Evolutionary conservation across 2,797 vertebrate species (phyloP), one percentile per base, ranked within the genome.

Genomic region (Fringilla coelebs): DNA sequence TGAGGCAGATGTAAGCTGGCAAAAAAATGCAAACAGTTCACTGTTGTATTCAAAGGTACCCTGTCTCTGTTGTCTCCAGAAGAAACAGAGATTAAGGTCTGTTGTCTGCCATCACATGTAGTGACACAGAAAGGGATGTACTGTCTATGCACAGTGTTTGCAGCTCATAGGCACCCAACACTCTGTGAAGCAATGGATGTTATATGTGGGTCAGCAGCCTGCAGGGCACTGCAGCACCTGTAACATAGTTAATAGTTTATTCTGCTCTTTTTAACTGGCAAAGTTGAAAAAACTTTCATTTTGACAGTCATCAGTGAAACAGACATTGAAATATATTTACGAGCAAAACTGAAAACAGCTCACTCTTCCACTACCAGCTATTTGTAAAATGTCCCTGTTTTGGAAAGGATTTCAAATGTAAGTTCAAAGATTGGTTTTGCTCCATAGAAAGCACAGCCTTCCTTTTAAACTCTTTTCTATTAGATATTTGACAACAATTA

Each of bases 71-170:
- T 29, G 7, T 45, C 10, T 68, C 16, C 26, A 31, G 49, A 58
- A 88, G 55, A 43, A 73, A 25, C 15, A 38, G 65, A 88, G 82
- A 15, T 18, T 12, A 43, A 38, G 28, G 19, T 51, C 31, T 76
- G 11, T 28, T 43, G 1, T 51, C 43, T 73, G 19, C 52, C 61
- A 2, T 36, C 8, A 15, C 13, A 12, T 3, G 3, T 4, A 26
- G 7, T 11, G 2, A 40, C 45, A 24, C 1, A 36, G 38, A 58
- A 40, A 77, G 13, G 9, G 2, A 32, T 7, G 7, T 12, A 10
- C 6, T 11, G 0, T 36, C 13, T 29, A 13, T 1, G 0, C 1
- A 5, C 2, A 48, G 22, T 6, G 38, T 17, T 15, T 70, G 36
- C 1, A 5, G 9, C 7, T 83, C 21, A 21, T 20, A 8, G 14